Evolutionary conservation across 1,140 invertebrate species (phyloP), one percentile per base, ranked within the genome.

Genomic region (Bombus superbus): DNA sequence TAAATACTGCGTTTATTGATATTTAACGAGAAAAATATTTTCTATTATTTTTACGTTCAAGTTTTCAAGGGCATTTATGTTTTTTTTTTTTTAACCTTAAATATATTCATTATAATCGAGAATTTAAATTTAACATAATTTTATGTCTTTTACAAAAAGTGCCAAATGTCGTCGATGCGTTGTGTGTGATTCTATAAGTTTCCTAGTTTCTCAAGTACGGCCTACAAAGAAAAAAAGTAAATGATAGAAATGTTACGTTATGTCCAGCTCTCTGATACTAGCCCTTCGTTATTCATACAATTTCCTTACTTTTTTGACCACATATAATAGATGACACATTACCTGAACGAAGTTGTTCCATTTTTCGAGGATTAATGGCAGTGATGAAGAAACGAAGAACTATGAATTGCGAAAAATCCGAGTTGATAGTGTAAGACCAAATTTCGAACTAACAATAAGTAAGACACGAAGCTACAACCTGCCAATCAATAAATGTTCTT

Each of bases 1-100:
- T 81, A 28, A 68, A 38, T 47, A 79, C 59, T n/a, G 28, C 80
- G 57, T 85, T 85, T 85, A 85, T 85, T 85, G 53, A 32, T 81
- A 85, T 81, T 74, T 66, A 74, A 57, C 1, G 32, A 57, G 32
- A 15, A 47, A 72, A 38, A 38, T 38, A 40, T 40, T 69, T 42
- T 72, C 22, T 66, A 15, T 57, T 80, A 59, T 18, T 62, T 44
- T 38, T 71, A 35, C 25, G 15, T 40, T 38, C 47, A 10, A 42
- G 35, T 71, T 35, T 71, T 62, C 8, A 22, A 57, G 28, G 6
- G 13, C 13, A 81, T 71, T 71, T 35, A 22, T 35, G 13, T 13
- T 44, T 1, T 40, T 32, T 32, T 32, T 32, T 32, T 71, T n/a
- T 47, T 47, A 40, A 68, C 40, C 47, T 13, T 10, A n/a, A 4